phyloP scores from a whole-genome alignment of 2,113 vertebrate species.

The Silurus glanis region DNA sequence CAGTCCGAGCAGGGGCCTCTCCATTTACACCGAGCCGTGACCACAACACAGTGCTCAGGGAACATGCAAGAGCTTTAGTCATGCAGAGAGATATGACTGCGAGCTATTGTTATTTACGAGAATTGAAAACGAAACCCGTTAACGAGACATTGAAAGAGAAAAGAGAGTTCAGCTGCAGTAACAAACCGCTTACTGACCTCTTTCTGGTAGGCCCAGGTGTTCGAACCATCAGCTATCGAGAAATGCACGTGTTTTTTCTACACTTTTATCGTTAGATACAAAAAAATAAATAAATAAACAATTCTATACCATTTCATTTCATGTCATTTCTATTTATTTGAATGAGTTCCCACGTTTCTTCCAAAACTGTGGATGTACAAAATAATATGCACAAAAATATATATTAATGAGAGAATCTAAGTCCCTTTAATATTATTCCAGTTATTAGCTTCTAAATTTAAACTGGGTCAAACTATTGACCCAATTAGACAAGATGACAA shows the following conservation, averaged over 20 bases:
- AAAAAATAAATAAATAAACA: too few species aligned
- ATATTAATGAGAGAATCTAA: neutral
- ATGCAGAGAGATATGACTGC: slow-evolving; percentile 36
- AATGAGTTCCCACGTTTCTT: neutral
- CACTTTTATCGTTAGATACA: too few species aligned
- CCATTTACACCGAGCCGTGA: slow-evolving; percentile 57
- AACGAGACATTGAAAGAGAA: neutral
- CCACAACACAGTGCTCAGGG: slow-evolving; percentile 66
- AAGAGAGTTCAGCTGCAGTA: neutral
- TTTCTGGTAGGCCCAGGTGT: neutral
- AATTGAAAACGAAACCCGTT: slow-evolving; percentile 14
- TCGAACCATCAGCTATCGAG: neutral
- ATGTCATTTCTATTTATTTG: neutral
- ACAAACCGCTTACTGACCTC: neutral
- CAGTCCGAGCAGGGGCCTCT: slow-evolving; percentile 65
- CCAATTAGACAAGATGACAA: neutral
- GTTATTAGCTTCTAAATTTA: neutral
- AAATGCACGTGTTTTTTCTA: neutral
- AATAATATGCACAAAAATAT: neutral
- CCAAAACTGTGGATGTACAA: neutral
- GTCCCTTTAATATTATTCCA: neutral
- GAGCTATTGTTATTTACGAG: slow-evolving; percentile 37
- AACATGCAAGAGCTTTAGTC: slow-evolving; percentile 44
- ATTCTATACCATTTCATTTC: neutral
- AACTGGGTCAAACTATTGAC: slow-evolving; percentile 3